A percentile compares a stretch with the other conserved stretches of the same genome.
phyloP scores from a whole-genome alignment of 2,888 invertebrate genomes.

The Spilarctia lutea region DNA sequence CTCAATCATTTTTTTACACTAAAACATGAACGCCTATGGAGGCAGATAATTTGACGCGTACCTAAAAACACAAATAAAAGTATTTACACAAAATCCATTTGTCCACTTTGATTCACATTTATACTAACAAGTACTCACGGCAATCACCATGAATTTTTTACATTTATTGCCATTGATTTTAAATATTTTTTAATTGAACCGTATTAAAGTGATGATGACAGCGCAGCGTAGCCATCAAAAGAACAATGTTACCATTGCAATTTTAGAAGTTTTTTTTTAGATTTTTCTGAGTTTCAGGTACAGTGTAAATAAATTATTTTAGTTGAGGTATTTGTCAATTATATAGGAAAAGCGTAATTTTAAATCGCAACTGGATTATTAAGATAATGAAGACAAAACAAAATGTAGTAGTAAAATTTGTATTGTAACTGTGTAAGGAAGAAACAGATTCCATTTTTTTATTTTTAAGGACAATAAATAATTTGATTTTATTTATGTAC shows the following conservation, averaged over 20 bases:
- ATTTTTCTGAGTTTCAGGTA: no score
- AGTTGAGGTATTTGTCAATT: no score
- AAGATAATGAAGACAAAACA: no score
- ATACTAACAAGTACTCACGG: constrained; percentile 43
- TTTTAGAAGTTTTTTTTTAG: neutral
- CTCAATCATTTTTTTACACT: constrained; percentile 88
- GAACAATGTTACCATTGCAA: constrained; percentile 45
- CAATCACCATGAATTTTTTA: constrained; percentile 51
- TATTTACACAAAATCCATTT: constrained; percentile 27
- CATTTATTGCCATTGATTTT: constrained; percentile 43
- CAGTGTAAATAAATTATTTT: no score
- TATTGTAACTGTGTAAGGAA: no score
- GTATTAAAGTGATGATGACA: constrained; percentile 48
- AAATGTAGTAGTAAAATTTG: no score
- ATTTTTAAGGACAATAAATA: no score
- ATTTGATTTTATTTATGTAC: no score
- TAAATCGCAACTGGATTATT: neutral
- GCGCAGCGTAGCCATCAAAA: constrained; percentile 49
- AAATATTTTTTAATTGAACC: constrained; percentile 49
- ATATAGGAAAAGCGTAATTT: no score
- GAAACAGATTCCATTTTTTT: no score
- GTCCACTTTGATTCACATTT: constrained; percentile 28
- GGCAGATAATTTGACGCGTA: constrained; percentile 58
- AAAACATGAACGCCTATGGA: constrained; percentile 58
- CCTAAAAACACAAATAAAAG: constrained; percentile 51